These are phyloP conservation scores for Chloroclystis v-ata DNA, from an alignment of 2,888 invertebrate species.

Conservation along the genomic window DNA sequence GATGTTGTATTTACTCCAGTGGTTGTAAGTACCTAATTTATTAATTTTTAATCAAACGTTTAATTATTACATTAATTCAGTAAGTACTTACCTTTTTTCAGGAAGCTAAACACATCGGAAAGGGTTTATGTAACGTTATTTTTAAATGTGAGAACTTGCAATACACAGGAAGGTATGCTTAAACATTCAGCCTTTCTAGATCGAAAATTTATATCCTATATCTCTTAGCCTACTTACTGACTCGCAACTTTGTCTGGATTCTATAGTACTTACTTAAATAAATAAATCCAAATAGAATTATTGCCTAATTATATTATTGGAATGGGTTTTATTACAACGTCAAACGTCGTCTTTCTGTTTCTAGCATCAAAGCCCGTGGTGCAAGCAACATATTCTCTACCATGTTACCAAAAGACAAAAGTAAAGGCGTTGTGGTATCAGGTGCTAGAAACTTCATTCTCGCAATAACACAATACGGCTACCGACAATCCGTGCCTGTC, in stretches of 20 bases:
- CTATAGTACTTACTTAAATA: too few species aligned
- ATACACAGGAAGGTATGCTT: constrained; percentile 83
- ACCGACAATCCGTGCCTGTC: constrained; percentile 42
- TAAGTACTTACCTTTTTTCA: constrained; percentile 28
- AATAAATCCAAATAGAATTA: too few species aligned
- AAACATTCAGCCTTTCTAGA: too few species aligned
- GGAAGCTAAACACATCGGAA: constrained; percentile 74
- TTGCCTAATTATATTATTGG: too few species aligned
- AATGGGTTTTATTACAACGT: too few species aligned
- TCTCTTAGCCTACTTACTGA: too few species aligned
- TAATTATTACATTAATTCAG: too few species aligned
- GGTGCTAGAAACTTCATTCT: constrained; percentile 44
- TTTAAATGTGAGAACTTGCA: constrained; percentile 91
- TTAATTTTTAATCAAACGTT: too few species aligned
- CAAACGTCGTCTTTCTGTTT: not conserved
- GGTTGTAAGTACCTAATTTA: constrained; percentile 36
- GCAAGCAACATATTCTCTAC: constrained; percentile 40
- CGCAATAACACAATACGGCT: constrained; percentile 48
- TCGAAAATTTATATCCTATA: too few species aligned
- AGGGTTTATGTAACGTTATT: constrained; percentile 68
- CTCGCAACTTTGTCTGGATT: too few species aligned
- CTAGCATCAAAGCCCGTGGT: constrained; percentile 50
- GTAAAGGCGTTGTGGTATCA: constrained; percentile 44
- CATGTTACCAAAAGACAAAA: constrained; percentile 40
- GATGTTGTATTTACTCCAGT: constrained; percentile 43